Base-by-base conservation (phyloP, 2,113 vertebrate genomes). In the Ochotona princeps region DNA sequence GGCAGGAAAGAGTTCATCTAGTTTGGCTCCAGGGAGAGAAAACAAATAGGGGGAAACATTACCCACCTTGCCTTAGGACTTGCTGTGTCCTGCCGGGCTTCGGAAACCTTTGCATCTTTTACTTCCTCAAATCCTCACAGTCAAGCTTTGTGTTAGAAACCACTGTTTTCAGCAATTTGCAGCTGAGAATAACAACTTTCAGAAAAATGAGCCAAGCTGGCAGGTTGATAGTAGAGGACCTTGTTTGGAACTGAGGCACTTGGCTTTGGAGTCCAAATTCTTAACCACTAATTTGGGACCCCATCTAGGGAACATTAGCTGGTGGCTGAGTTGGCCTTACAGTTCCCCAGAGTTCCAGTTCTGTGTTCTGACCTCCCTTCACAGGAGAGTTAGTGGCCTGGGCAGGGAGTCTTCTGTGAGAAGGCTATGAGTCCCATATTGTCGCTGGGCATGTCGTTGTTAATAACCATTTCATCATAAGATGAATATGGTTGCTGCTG, bases 381-480 rank as follows among this genome's bases (percentile, higher is more conserved):
- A 72, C 80, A 83, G 61, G 66, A 12, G 51, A 78, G 74, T 54
- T 54, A 2, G 54, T 13, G 54, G 74, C 76, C 2, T 26, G 65
- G 89, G 86, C 18, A 3, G 26, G 76, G 65, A 26, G 76, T 26
- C 73, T 78, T 28, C 61, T 38, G 8, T 18, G 69, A 83, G 7
- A 89, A 94, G 74, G 91, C 32, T 66, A 23, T 47, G 80, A 94
- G 90, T 17, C 20, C 82, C 35, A 21, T 15, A 35, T 78, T 65
- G 49, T 60, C 60, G 35, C 69, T 23, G 54, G 69, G 69, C 82
- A 96, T 94, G 95, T 90, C 93, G 92, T 38, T 80, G 78, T 96
- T 97, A 96, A 97, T 94, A 95, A 96, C 91, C 96, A 96, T 95
- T 97, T 96, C 97, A 97, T 97, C 94, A 87, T 73, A 78, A 85